A percentile compares a stretch with the other conserved stretches of the same genome.
phyloP scores from a whole-genome alignment of 2,113 vertebrate genomes.

The Pterophyllum scalare region DNA sequence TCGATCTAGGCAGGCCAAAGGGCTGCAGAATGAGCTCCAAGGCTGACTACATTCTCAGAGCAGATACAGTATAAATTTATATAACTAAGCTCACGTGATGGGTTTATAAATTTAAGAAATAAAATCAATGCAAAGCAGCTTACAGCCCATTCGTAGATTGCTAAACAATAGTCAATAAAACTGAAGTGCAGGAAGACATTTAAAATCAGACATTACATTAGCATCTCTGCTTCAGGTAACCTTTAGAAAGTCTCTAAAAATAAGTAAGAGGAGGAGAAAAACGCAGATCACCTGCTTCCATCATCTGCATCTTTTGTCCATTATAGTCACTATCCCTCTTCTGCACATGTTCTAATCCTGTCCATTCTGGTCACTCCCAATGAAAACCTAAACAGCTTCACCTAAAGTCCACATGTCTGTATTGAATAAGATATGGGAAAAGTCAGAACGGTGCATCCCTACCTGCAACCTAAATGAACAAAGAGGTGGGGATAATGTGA shows the following conservation, averaged over 20 bases:
- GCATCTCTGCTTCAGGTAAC: neutral
- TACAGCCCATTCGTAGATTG: neutral
- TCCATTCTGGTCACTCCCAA: neutral
- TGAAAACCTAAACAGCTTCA: neutral
- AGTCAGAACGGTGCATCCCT: neutral
- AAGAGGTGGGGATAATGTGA: neutral
- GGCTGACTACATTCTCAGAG: neutral
- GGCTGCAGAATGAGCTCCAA: neutral
- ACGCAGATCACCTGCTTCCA: neutral
- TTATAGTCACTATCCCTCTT: neutral
- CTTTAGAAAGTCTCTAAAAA: neutral
- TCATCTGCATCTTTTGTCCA: neutral
- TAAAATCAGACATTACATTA: neutral
- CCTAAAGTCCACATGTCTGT: neutral
- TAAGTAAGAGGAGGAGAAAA: neutral
- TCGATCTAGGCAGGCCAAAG: conserved; percentile 12
- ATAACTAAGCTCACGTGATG: neutral
- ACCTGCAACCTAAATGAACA: neutral
- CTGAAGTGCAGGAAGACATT: neutral
- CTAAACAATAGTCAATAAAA: conserved; percentile 20
- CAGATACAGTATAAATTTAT: neutral
- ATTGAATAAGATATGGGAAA: neutral
- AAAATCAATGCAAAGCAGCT: neutral
- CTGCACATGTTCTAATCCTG: neutral
- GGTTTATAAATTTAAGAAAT: neutral